Conservation (phyloP, 2,113 vertebrate genomes). For the Stercorarius parasiticus region DNA sequence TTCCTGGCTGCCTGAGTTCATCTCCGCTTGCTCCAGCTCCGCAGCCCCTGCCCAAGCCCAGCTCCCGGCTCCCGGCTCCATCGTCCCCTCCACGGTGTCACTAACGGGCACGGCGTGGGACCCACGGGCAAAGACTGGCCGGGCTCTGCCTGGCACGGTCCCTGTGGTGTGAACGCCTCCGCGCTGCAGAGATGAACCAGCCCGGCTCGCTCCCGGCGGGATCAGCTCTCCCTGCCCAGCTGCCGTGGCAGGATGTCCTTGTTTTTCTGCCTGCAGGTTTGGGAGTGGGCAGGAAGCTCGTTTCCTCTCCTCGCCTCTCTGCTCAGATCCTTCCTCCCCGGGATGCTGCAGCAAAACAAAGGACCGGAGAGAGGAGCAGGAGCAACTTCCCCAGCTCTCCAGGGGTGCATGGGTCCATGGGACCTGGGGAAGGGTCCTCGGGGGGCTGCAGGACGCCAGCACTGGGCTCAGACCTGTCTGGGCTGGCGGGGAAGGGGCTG, state of each 20-base stretch:
- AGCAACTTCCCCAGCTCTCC: not conserved
- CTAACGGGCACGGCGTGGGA: rapidly evolving
- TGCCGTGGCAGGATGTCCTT: not conserved
- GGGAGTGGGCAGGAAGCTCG: not conserved
- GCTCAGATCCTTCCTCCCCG: not conserved
- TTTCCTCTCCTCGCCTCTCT: not conserved
- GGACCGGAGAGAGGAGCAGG: rapidly evolving
- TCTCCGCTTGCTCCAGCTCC: not conserved
- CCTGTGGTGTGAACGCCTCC: rapidly evolving
- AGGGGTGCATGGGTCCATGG: rapidly evolving
- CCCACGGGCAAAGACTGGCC: not conserved
- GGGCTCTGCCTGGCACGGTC: not conserved
- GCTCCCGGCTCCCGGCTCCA: not conserved
- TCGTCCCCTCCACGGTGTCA: rapidly evolving
- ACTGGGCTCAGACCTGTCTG: not conserved
- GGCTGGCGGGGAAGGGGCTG: not conserved
- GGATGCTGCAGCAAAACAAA: not conserved
- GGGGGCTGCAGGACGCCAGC: rapidly evolving
- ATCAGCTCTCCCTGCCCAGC: not conserved
- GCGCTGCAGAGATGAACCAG: not conserved
- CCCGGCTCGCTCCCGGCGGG: not conserved
- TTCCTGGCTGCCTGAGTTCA: not conserved
- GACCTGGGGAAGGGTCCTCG: not conserved
- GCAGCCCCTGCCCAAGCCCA: rapidly evolving
- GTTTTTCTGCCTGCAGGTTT: not conserved